Evolutionary conservation across 2,113 vertebrate species (phyloP), one percentile per base, ranked within the genome.

Genomic region (Willisornis vidua): DNA sequence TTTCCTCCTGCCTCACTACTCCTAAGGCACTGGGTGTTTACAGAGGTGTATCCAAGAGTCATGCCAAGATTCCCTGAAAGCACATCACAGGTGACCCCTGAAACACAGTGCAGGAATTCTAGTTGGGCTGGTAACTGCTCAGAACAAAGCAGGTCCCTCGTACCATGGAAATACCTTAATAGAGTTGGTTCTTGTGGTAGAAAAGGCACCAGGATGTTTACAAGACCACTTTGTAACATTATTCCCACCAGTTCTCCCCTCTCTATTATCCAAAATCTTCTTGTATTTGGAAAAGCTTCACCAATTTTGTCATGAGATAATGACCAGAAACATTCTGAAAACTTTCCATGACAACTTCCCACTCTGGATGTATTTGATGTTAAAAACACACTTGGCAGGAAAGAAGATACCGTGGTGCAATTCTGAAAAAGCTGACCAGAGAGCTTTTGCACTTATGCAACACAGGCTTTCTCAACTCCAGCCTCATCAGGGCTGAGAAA

Each of bases 281-380:
- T 61, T 57, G 49, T 19, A 86, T 35, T 20, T 85, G 18, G 48
- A 87, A 96, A 83, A 93, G 72, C n/a, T 59, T 61, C 33, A 49
- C 35, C 0, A 6, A 87, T 93, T 74, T 95, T 58, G 48, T 94
- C 31, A 63, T 33, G 48, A 95, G 87, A 87, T 72, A 91, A 24
- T 51, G 24, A 90, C 74, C 54, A 95, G 39, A 93, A 96, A 84
- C 41, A 52, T 89, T 91, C 84, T 92, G 37, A 83, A 96, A 93
- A 93, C 35, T n/a, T 68, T 70, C 86, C 90, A 82, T 35, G 33
- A 55, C 62, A 82, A 57, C 37, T 73, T 95, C 39, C 55, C 71
- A 76, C 18, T 78, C 52, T 66, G 67, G 24, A 87, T 55, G 67
- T 19, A 43, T 90, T 25, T 94, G 86, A 89, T 87, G 48, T 49